These are phyloP conservation scores for Montipora capricornis DNA, from an alignment of 64 coral and sea anemone genomes.

Conservation along the genomic window DNA sequence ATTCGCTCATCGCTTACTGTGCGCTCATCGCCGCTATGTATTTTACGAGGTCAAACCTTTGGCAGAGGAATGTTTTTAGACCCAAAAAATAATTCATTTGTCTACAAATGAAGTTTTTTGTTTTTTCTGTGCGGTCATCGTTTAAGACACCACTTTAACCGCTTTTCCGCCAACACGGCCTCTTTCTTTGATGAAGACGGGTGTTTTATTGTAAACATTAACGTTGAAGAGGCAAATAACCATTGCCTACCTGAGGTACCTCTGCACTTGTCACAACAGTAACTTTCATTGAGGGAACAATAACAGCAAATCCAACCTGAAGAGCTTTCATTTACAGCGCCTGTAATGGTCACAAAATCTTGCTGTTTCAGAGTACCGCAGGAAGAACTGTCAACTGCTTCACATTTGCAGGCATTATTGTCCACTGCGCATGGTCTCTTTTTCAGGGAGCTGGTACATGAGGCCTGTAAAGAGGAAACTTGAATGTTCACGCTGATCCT, in stretches of 20 bases:
- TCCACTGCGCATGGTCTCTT: not conserved
- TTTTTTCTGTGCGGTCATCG: too few species aligned
- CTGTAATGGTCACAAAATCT: slow-evolving; percentile 7
- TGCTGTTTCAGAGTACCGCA: slow-evolving; percentile 33
- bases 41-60: too few species aligned
- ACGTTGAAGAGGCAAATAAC: too few species aligned
- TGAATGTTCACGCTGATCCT: not conserved
- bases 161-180: too few species aligned
- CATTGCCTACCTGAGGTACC: not conserved
- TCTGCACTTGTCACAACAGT: slow-evolving; percentile 37
- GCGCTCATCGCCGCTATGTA: too few species aligned
- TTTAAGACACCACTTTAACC: too few species aligned
- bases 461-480: not conserved
- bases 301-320: slow-evolving; percentile 2
- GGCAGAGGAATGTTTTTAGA: too few species aligned
- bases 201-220: too few species aligned
- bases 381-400: not conserved
- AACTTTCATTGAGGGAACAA: not conserved
- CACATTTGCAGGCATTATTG: not conserved
- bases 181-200: too few species aligned
- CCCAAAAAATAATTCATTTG: too few species aligned
- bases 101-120: too few species aligned
- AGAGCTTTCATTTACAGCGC: not conserved
- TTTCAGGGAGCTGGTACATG: not conserved
- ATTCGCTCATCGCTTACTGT: too few species aligned